These are phyloP conservation scores for Oscheius sp. DNA, from an alignment of 2,888 invertebrate genomes.

Conservation along the genomic window DNA sequence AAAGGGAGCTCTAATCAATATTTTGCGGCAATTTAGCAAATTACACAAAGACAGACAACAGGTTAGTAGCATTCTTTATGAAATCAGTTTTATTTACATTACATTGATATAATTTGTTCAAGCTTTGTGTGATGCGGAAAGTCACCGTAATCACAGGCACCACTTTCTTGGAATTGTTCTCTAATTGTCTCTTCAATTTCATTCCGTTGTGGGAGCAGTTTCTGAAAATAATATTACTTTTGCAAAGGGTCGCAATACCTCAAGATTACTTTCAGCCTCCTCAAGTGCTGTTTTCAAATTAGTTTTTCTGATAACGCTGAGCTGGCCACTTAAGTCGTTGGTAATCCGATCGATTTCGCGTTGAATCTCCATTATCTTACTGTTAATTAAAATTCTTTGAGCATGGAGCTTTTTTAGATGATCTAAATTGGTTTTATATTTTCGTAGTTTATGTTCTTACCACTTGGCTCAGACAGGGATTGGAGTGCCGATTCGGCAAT, in stretches of 20 bases:
- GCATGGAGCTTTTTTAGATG: no score
- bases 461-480: neutral
- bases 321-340: conserved; percentile 4
- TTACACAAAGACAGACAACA: conserved; percentile 95
- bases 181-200: neutral
- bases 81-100: no score
- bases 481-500: neutral
- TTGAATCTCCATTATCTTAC: neutral
- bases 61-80: conserved; percentile 36
- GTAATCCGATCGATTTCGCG: conserved; percentile 4
- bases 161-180: neutral
- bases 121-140: no score
- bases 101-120: no score
- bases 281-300: neutral
- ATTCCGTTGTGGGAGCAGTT: neutral
- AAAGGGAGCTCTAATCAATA: conserved; percentile 93
- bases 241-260: no score
- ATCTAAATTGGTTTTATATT: neutral
- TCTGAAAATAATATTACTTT: no score
- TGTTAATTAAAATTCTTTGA: no score
- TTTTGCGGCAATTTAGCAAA: conserved; percentile 92
- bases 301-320: conserved; percentile 11
- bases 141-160: no score
- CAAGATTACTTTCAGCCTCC: neutral
- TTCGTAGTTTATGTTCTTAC: neutral